Evolutionary conservation across 2,888 invertebrate species (phyloP).

Genomic region (Platycheirus albimanus): DNA sequence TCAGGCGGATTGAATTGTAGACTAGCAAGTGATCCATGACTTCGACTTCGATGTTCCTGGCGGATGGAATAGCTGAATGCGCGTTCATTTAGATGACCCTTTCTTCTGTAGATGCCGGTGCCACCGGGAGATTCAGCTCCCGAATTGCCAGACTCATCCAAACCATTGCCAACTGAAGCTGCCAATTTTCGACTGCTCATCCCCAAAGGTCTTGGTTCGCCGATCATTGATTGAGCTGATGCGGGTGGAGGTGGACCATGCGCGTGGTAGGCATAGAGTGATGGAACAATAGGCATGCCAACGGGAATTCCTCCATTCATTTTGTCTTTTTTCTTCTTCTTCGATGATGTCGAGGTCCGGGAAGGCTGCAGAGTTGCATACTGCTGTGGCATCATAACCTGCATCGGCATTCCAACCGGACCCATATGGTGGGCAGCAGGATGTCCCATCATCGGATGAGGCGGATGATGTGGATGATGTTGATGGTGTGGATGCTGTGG

Average conservation of each 20-base stretch:
- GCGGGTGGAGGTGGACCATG: conserved; percentile 81
- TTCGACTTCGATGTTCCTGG: conserved; percentile 95
- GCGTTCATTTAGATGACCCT: conserved; percentile 95
- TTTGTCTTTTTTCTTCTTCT: conserved; percentile 83
- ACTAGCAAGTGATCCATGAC: conserved; percentile 95
- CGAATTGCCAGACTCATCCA: conserved; percentile 84
- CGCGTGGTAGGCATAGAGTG: conserved; percentile 83
- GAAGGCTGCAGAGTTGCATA: conserved; percentile 87
- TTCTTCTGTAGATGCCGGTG: conserved; percentile 94
- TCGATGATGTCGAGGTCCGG: conserved; percentile 85
- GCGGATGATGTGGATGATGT: conserved; percentile 77
- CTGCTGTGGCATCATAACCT: conserved; percentile 84
- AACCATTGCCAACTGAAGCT: conserved; percentile 87
- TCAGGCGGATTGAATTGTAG: conserved; percentile 94
- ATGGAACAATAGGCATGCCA: conserved; percentile 84
- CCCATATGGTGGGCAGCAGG: conserved; percentile 79
- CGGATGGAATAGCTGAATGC: conserved; percentile 97
- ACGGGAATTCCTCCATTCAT: conserved; percentile 81
- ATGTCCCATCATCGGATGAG: conserved; percentile 78
- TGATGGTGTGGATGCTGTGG: conserved; percentile 79
- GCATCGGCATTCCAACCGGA: conserved; percentile 81
- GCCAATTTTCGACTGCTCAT: conserved; percentile 86
- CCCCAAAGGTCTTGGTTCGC: conserved; percentile 84
- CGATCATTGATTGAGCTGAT: conserved; percentile 85
- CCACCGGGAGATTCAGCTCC: conserved; percentile 86